Evolutionary conservation across 64 coral and sea anemone species (phyloP).

Genomic region (Actinia tenebrosa): DNA sequence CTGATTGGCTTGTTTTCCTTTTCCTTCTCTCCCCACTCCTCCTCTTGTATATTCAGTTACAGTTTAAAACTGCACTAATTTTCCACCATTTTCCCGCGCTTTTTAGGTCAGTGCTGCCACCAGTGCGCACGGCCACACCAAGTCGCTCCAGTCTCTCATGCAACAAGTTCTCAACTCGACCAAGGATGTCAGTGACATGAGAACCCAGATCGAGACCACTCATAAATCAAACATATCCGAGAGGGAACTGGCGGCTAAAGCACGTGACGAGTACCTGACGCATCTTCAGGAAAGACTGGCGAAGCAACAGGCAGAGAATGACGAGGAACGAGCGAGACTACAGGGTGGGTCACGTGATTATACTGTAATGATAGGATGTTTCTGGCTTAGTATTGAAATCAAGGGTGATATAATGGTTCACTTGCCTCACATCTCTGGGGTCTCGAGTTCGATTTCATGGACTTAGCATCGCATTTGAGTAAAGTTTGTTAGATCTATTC

Average conservation of each 20-base stretch:
- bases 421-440: too few relatives aligned
- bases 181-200: constrained; percentile 77
- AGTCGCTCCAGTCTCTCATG: constrained; percentile 93
- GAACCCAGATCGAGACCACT: constrained; percentile 71
- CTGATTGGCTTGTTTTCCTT: neutral
- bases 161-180: constrained; percentile 92
- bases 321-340: constrained; percentile 80
- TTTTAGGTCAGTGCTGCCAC: constrained; percentile 59
- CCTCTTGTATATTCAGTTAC: neutral
- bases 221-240: constrained; percentile 79
- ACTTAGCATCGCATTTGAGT: too few relatives aligned
- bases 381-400: too few relatives aligned
- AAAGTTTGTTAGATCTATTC: too few relatives aligned
- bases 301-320: constrained; percentile 90
- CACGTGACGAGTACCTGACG: constrained; percentile 84
- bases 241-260: constrained; percentile 72
- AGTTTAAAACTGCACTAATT: too few relatives aligned
- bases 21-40: neutral
- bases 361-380: too few relatives aligned
- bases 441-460: too few relatives aligned
- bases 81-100: neutral
- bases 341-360: constrained; percentile 31
- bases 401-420: too few relatives aligned
- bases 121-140: constrained; percentile 86
- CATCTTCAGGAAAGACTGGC: constrained; percentile 84